Evolutionary conservation across 1,140 invertebrate genomes (phyloP).

Genomic region (Drosophila repletoides): DNA sequence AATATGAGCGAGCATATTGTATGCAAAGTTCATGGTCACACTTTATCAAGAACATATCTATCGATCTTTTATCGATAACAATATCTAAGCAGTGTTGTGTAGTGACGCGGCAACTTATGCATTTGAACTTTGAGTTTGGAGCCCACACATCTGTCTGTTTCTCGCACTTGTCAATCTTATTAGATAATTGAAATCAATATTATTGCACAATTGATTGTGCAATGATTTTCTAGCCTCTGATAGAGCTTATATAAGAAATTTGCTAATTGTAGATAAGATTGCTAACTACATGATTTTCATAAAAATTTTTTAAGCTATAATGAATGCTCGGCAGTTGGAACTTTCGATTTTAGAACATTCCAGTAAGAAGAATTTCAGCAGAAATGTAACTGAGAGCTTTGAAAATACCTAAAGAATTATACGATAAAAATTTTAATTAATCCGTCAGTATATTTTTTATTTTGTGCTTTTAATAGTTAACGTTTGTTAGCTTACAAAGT

Average conservation of each 20-base stretch:
- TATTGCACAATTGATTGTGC: conserved; percentile 17
- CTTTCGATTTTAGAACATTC: too few relatives aligned
- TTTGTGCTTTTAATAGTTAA: too few relatives aligned
- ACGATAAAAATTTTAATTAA: too few relatives aligned
- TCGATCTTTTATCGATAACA: conserved; percentile 6
- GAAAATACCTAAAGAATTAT: too few relatives aligned
- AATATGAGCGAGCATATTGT: conserved; percentile 5
- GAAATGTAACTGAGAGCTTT: too few relatives aligned
- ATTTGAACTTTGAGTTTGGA: conserved; percentile 23
- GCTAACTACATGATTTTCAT: too few relatives aligned
- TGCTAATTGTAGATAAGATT: conserved; percentile 2
- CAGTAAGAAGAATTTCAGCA: too few relatives aligned
- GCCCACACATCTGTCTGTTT: conserved; percentile 17
- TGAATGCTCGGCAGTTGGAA: too few relatives aligned
- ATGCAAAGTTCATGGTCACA: conserved; percentile 54
- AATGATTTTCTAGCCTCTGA: conserved; percentile 3
- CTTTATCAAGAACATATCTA: too few relatives aligned
- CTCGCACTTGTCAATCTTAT: background rate
- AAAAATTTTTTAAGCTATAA: too few relatives aligned
- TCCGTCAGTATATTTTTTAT: too few relatives aligned
- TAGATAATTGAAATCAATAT: conserved; percentile 4
- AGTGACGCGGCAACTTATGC: background rate
- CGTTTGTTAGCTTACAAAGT: too few relatives aligned
- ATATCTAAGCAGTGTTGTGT: conserved; percentile 10
- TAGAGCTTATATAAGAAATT: conserved; percentile 9